Evolutionary conservation across 2,113 vertebrate species (phyloP).

Genomic region (Grantiella picta): DNA sequence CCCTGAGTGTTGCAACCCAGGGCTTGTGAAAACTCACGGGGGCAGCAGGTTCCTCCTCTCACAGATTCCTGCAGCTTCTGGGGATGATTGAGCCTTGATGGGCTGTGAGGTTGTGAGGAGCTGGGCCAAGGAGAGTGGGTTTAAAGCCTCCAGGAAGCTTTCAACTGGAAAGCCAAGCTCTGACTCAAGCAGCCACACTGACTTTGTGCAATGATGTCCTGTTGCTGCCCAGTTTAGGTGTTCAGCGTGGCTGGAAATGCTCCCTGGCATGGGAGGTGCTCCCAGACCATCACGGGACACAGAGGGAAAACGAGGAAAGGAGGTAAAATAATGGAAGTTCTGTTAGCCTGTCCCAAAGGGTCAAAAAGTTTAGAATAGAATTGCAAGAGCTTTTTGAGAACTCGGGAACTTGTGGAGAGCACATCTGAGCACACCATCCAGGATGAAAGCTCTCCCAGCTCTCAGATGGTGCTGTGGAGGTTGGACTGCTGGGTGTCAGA

Average conservation of each 20-base stretch:
- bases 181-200: not conserved
- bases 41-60: not conserved
- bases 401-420: not conserved
- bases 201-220: not conserved
- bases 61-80: not conserved
- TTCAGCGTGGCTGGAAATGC: not conserved
- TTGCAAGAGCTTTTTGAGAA: not conserved
- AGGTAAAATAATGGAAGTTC: not conserved
- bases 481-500: not conserved
- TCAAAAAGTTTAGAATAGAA: not conserved
- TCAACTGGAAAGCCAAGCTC: not conserved
- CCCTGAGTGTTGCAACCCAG: not conserved
- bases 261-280: not conserved
- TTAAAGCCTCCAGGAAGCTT: not conserved
- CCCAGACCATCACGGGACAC: not conserved
- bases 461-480: not conserved
- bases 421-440: not conserved
- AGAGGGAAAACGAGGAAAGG: not conserved
- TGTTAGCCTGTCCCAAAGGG: not conserved
- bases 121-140: not conserved
- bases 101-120: not conserved
- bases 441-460: not conserved
- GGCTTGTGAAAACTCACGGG: not conserved
- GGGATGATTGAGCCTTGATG: not conserved
- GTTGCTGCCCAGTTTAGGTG: not conserved